These are phyloP conservation scores for Habrosyne pyritoides DNA, from an alignment of 2,888 invertebrate species.

Conservation along the genomic window DNA sequence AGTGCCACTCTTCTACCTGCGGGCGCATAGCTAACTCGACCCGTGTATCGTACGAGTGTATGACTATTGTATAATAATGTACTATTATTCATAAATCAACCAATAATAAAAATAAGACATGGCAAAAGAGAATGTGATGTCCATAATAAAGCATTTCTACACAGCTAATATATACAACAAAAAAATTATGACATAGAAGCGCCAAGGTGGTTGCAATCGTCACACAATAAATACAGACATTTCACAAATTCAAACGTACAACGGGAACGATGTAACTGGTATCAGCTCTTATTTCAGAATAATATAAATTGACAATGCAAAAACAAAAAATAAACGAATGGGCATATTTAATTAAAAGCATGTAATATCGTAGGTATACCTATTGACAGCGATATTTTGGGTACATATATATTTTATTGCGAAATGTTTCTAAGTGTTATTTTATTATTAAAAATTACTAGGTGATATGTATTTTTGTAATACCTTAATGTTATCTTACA, in stretches of 20 bases:
- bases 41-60: no score
- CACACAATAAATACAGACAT: neutral
- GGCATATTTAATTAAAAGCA: constrained; percentile 18
- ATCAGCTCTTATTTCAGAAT: neutral
- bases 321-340: constrained; percentile 10
- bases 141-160: no score
- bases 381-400: constrained; percentile 22
- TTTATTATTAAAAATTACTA: constrained; percentile 32
- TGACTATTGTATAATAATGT: no score
- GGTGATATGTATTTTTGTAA: constrained; percentile 47
- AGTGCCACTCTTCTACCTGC: no score
- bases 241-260: neutral
- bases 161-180: no score
- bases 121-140: no score
- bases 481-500: constrained; percentile 35
- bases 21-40: no score
- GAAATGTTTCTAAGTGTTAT: constrained; percentile 25
- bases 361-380: constrained; percentile 29
- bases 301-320: neutral
- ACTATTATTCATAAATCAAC: no score
- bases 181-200: no score
- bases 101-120: no score
- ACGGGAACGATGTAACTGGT: neutral
- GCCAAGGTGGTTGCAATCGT: neutral
- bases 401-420: constrained; percentile 27